phyloP scores from a whole-genome alignment of 2,113 vertebrate species.

The Butastur rufipennis region DNA sequence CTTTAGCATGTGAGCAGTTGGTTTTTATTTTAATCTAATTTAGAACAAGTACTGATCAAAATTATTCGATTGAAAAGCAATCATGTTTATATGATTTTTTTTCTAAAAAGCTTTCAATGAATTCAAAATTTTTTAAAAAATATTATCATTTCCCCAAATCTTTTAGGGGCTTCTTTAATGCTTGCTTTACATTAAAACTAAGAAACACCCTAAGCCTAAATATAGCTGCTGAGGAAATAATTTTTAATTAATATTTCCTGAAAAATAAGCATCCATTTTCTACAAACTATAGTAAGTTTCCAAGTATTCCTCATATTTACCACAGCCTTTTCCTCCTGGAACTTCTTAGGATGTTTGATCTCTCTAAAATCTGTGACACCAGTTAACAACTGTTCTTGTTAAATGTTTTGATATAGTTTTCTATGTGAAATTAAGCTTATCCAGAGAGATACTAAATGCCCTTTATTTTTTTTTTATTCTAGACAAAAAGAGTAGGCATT shows the following conservation, averaged over 20 bases:
- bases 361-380: neutral
- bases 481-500: neutral
- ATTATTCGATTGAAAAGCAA: neutral
- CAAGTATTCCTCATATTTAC: neutral
- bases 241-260: neutral
- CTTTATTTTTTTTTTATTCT: neutral
- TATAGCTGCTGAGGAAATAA: neutral
- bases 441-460: neutral
- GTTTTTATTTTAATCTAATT: neutral
- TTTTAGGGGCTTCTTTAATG: neutral
- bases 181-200: neutral
- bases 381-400: neutral
- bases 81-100: neutral
- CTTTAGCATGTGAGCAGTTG: neutral
- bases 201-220: neutral
- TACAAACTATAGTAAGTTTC: neutral
- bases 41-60: neutral
- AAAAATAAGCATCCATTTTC: neutral
- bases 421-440: neutral
- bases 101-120: neutral
- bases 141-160: neutral
- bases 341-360: neutral
- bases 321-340: neutral
- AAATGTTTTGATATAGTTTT: neutral
- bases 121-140: neutral